These are phyloP conservation scores for Pseudomyrmex sp. DNA, from an alignment of 1,140 invertebrate genomes.

Conservation along the genomic window DNA sequence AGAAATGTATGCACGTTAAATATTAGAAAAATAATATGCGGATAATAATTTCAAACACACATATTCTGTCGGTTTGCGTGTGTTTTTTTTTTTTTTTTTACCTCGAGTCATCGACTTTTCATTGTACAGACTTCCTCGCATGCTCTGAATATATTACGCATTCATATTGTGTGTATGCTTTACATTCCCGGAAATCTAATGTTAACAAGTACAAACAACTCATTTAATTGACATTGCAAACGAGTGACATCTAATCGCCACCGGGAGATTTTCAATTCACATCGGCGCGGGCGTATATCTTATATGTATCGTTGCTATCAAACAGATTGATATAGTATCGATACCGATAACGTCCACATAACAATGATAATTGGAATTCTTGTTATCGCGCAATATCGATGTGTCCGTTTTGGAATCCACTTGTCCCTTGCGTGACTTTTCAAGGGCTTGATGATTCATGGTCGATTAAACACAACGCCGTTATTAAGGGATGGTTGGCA, in stretches of 20 bases:
- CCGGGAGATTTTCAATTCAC: constrained; percentile 25
- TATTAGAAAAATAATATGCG: no score
- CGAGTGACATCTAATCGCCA: not conserved
- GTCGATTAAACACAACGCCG: constrained; percentile 1
- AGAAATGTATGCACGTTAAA: not conserved
- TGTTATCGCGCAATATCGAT: constrained; percentile 32
- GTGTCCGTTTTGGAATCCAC: constrained; percentile 34
- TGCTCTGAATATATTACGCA: not conserved
- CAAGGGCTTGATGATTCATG: constrained; percentile 51
- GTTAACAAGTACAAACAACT: not conserved
- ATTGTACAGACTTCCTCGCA: not conserved
- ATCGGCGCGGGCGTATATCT: not conserved
- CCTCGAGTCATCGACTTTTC: not conserved
- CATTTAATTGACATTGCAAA: not conserved
- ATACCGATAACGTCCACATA: constrained; percentile 13
- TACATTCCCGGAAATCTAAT: not conserved
- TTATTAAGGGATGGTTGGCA: constrained; percentile 14
- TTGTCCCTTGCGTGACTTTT: constrained; percentile 51
- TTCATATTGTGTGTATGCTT: not conserved
- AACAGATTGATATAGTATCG: constrained; percentile 24
- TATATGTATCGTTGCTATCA: not conserved
- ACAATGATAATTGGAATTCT: constrained; percentile 37
- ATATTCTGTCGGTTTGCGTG: no score
- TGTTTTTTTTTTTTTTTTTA: no score
- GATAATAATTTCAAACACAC: no score